Conservation (phyloP, 2,113 vertebrate genomes). For the Gadus macrocephalus region DNA sequence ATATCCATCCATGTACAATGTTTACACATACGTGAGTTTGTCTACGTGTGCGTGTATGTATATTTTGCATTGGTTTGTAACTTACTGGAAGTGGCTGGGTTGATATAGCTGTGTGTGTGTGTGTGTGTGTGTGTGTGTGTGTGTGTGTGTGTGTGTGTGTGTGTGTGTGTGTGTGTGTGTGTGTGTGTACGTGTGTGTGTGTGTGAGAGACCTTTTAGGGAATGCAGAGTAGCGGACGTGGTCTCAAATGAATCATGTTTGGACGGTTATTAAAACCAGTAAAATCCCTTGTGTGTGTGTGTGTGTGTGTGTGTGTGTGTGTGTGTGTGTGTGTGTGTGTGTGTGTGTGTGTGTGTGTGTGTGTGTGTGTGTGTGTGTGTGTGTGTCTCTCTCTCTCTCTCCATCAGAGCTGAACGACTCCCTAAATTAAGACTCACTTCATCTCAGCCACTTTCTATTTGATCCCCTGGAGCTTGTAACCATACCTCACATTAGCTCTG, state of each 20-base stretch:
- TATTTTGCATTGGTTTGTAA: neutral
- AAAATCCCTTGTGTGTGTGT: neutral
- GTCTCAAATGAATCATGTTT: conserved; percentile 3
- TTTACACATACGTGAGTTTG: neutral
- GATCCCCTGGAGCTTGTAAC: neutral
- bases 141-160: neutral
- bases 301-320: neutral
- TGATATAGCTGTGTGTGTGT: neutral
- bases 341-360: too few species aligned
- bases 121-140: neutral
- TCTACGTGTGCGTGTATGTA: neutral
- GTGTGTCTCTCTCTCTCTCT: neutral
- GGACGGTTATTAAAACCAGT: neutral
- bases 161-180: too few species aligned
- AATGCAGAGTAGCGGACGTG: neutral
- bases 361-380: too few species aligned
- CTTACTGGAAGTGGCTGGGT: neutral
- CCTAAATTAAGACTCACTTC: conserved; percentile 15
- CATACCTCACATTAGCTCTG: conserved; percentile 31
- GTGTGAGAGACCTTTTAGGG: neutral
- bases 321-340: too few species aligned
- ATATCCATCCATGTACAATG: neutral
- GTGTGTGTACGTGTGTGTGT: too few species aligned
- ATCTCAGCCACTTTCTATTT: conserved; percentile 35
- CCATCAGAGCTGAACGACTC: conserved; percentile 5